Evolutionary conservation across 2,113 vertebrate genomes (phyloP).

Genomic region (Saguinus midas): DNA sequence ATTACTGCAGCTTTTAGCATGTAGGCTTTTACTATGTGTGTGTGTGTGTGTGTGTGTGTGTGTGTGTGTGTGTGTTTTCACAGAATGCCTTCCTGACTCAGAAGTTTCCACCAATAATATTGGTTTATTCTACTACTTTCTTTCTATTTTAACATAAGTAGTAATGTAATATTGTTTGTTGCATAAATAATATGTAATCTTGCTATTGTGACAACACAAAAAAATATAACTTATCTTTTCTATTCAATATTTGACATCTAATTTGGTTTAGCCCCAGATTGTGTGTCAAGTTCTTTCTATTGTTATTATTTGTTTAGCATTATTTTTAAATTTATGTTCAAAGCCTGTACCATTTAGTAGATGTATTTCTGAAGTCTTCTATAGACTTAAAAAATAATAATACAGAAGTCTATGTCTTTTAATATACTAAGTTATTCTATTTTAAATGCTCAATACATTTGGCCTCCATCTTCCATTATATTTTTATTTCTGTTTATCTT

Average conservation of each 20-base stretch:
- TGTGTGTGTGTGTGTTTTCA: too few relatives aligned
- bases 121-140: background rate
- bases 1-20: background rate
- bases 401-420: background rate
- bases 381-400: background rate
- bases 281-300: background rate
- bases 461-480: too few relatives aligned
- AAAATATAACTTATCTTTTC: background rate
- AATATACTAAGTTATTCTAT: background rate
- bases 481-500: background rate
- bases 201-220: background rate
- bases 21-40: background rate
- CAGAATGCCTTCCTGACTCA: background rate
- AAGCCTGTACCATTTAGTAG: background rate
- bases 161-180: background rate
- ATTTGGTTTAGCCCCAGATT: background rate
- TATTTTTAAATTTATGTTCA: background rate
- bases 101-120: background rate
- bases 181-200: background rate
- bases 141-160: background rate
- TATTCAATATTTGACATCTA: background rate
- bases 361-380: background rate
- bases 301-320: background rate
- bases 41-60: too few relatives aligned
- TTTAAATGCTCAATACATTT: background rate